phyloP scores from a whole-genome alignment of 64 coral and sea anemone species.

The Montipora foliosa region DNA sequence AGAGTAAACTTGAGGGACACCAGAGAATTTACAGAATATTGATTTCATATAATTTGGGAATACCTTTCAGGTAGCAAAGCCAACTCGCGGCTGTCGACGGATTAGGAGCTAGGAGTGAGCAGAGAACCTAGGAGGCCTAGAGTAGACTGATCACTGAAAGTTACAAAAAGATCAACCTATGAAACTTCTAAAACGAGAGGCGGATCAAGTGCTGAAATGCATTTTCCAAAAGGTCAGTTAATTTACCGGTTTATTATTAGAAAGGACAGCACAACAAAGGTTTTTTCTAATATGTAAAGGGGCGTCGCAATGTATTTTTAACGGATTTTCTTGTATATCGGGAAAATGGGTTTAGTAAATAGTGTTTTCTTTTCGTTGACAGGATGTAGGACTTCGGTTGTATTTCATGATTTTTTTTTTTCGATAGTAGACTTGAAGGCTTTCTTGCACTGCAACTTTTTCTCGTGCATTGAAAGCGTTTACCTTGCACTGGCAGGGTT shows the following conservation, averaged over 20 bases:
- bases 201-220: conserved; percentile 27
- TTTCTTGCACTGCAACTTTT: background rate
- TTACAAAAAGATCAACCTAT: background rate
- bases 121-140: background rate
- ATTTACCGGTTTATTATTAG: background rate
- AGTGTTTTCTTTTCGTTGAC: background rate
- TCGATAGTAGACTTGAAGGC: background rate
- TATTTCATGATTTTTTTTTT: background rate
- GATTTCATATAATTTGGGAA: conserved; percentile 7
- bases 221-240: conserved; percentile 12
- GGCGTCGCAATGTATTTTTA: too few relatives aligned
- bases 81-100: background rate
- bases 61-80: conserved; percentile 36
- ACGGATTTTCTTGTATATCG: too few relatives aligned
- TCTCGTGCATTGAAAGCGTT: background rate
- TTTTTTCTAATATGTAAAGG: too few relatives aligned
- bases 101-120: background rate
- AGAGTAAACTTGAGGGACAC: background rate
- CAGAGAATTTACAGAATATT: conserved; percentile 17
- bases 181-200: conserved; percentile 25
- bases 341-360: background rate
- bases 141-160: background rate
- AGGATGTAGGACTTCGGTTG: background rate
- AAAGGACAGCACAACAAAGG: background rate
- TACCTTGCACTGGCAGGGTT: background rate